Percentiles rank a stretch among this genome's conserved stretches.
These are phyloP conservation scores for Varecia variegata DNA, from an alignment of 2,797 vertebrate species.

Conservation along the genomic window DNA sequence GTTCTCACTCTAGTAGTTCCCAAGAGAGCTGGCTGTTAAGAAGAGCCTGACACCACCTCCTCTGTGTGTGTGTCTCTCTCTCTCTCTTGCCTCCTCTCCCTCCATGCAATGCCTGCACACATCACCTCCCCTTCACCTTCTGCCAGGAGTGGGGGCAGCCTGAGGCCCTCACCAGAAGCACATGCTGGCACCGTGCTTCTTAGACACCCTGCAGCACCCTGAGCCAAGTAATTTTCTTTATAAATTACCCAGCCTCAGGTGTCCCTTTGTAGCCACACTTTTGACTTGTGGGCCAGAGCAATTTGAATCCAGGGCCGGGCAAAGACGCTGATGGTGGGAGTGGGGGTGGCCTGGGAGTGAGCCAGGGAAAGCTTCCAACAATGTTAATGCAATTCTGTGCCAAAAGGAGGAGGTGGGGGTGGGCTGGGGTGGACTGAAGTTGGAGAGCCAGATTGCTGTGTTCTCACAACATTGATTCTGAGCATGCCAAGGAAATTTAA, in stretches of 20 bases:
- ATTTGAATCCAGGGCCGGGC: background rate
- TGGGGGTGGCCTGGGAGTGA: background rate
- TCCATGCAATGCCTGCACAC: background rate
- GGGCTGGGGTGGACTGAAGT: no score
- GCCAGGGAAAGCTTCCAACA: background rate
- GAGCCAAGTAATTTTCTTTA: background rate
- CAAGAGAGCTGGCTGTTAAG: background rate
- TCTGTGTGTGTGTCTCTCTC: rapidly evolving
- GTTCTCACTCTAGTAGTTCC: background rate
- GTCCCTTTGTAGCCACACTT: background rate
- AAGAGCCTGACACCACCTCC: background rate
- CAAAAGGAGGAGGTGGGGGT: background rate
- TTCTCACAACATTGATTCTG: background rate
- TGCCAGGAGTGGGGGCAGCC: background rate
- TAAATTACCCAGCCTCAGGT: background rate
- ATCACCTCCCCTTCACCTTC: background rate
- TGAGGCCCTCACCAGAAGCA: background rate
- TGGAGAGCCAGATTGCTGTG: no score
- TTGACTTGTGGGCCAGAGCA: background rate
- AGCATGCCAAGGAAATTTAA: background rate
- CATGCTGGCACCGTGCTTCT: background rate
- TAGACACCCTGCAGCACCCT: background rate
- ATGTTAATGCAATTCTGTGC: background rate
- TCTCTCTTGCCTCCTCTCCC: background rate
- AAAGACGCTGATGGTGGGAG: background rate